Evolutionary conservation across 2,113 vertebrate species (phyloP).

Genomic region (Odontophorus gujanensis): DNA sequence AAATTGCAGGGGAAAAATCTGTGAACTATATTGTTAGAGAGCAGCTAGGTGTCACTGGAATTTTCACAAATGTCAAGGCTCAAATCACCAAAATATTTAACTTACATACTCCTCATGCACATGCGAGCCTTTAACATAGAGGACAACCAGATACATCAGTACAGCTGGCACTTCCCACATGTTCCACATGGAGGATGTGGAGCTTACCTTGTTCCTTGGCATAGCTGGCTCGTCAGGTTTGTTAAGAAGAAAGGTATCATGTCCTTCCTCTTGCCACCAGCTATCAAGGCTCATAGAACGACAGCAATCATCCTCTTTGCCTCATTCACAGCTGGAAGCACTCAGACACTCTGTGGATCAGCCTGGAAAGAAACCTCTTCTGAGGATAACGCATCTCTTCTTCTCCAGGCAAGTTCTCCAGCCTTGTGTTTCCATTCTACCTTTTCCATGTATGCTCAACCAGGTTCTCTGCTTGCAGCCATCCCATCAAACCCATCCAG

Average conservation of each 20-base stretch:
- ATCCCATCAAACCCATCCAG: neutral
- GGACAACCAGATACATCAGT: neutral
- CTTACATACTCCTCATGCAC: neutral
- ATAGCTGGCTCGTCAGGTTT: neutral
- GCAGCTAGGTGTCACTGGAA: neutral
- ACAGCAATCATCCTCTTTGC: neutral
- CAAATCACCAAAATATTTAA: neutral
- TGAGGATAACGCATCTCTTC: neutral
- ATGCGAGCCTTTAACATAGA: neutral
- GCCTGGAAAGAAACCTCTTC: neutral
- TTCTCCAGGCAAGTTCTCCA: neutral
- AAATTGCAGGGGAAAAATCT: neutral
- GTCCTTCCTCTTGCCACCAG: neutral
- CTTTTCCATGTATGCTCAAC: neutral
- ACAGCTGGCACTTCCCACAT: neutral
- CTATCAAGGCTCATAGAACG: neutral
- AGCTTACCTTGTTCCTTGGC: neutral
- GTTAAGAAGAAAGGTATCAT: neutral
- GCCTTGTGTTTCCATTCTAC: neutral
- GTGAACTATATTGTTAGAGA: neutral
- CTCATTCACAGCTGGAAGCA: neutral
- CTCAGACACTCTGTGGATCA: neutral
- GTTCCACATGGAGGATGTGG: neutral
- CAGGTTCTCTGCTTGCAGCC: neutral
- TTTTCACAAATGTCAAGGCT: neutral